Evolutionary conservation across 2,888 invertebrate genomes (phyloP), one percentile per base, ranked within the genome.

Genomic region (Nipponacmea schrenckii): DNA sequence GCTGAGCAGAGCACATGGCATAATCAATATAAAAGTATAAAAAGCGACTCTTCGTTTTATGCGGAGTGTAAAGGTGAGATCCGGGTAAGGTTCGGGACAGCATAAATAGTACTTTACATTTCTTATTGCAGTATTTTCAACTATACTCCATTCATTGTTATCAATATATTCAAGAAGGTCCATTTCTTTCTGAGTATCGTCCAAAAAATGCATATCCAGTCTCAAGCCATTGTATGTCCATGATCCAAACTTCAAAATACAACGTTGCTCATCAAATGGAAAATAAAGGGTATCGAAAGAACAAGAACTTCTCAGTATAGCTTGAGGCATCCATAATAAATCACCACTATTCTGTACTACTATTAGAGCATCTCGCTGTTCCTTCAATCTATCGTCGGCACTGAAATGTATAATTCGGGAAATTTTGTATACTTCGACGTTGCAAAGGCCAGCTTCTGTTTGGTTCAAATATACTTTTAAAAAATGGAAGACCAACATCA

Each of bases 141-240:
- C 70, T 31, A 89, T 83, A 45, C 81, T 80, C 89, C 89, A 89
- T 75, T 89, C 89, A 69, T 89, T 89, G 72, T 86, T 88, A 45
- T 75, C 72, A 17, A 88, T 84, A 77, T 87, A 89, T 72, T 86
- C 85, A 17, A 80, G 79, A 10, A 82, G 70, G 72, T 83, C 83
- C 69, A 84, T 81, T 64, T 79, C 31, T 62, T 44, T 46, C 24
- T 26, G 26, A 39, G 63, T 45, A 64, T 68, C 20, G n/a, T 56
- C 12, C 24, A 79, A 80, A 70, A 84, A 85, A 70, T 81, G 78
- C 31, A 85, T 78, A 75, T 83, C 84, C 39, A 88, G 68, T 74
- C 87, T 84, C 68, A 80, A 84, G 46, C 87, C 87, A 73, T 88
- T 87, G 77, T 88, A 88, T 5, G 87, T 86, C 89, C 88, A 88